Evolutionary conservation across 2,888 invertebrate species (phyloP).

Genomic region (Acronicta alni): DNA sequence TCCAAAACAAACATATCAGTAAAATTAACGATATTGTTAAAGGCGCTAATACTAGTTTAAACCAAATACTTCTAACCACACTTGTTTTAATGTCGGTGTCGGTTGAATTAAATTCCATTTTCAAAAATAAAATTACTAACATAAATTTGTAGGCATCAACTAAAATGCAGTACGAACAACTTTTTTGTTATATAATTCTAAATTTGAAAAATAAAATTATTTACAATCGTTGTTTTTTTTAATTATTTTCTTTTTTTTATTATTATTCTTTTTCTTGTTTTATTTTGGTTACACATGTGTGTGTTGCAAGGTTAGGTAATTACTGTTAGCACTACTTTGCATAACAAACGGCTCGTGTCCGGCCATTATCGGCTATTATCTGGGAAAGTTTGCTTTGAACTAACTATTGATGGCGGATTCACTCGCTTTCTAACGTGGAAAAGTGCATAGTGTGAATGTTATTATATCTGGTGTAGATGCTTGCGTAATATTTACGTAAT

Average conservation of each 20-base stretch:
- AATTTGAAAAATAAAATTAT: no score
- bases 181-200: no score
- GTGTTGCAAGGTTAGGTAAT: constrained; percentile 20
- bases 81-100: not conserved
- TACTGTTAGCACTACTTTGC: constrained; percentile 22
- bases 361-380: constrained; percentile 48
- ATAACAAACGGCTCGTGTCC: constrained; percentile 40
- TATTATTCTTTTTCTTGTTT: not conserved
- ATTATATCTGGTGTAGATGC: not conserved
- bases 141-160: no score
- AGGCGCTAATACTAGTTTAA: constrained; percentile 57
- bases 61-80: constrained; percentile 47
- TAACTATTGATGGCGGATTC: constrained; percentile 13
- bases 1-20: constrained; percentile 66
- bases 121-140: not conserved
- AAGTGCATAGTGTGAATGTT: not conserved
- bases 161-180: no score
- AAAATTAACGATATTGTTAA: constrained; percentile 52
- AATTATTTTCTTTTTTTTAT: not conserved
- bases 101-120: constrained; percentile 32
- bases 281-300: constrained; percentile 8
- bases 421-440: constrained; percentile 4
- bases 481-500: not conserved
- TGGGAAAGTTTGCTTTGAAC: constrained; percentile 29
- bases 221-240: not conserved